Conservation (phyloP, 2,113 vertebrate species). For the Rhabdomys dilectus region DNA sequence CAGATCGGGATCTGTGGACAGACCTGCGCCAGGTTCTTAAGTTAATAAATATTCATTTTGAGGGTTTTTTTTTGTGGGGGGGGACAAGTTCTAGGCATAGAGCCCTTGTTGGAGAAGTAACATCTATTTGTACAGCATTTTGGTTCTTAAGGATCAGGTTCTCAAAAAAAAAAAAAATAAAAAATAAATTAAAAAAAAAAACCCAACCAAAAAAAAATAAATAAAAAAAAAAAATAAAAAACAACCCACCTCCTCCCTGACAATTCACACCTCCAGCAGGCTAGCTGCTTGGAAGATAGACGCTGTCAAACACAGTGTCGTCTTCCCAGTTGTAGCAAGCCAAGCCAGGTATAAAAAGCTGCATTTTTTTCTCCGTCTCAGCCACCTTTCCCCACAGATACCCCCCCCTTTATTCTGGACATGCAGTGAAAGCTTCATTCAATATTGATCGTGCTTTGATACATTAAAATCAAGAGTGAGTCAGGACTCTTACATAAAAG, state of each 20-base stretch:
- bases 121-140: constrained; percentile 16
- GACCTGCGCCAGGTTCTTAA: constrained; percentile 77
- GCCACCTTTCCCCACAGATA: background rate
- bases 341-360: constrained; percentile 63
- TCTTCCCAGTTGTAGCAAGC: constrained; percentile 37
- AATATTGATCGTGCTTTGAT: constrained; percentile 30
- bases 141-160: constrained; percentile 47
- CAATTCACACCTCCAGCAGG: background rate
- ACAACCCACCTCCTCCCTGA: constrained; percentile 54
- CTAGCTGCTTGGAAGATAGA: background rate
- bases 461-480: constrained; percentile 42
- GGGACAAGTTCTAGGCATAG: constrained; percentile 73
- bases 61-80: constrained; percentile 51
- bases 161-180: too few relatives aligned
- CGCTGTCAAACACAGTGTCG: too few relatives aligned
- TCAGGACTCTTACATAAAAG: constrained; percentile 49
- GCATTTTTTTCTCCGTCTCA: background rate
- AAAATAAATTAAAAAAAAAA: too few relatives aligned
- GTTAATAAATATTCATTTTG: constrained; percentile 85
- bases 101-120: constrained; percentile 69
- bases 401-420: constrained; percentile 6
- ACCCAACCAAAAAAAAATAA: too few relatives aligned
- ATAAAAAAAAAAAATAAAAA: background rate
- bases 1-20: constrained; percentile 44
- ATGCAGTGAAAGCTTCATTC: background rate